A percentile compares a stretch with the other conserved stretches of the same genome.
phyloP scores from a whole-genome alignment of 2,113 vertebrate species.

The Cyanocitta stelleri region DNA sequence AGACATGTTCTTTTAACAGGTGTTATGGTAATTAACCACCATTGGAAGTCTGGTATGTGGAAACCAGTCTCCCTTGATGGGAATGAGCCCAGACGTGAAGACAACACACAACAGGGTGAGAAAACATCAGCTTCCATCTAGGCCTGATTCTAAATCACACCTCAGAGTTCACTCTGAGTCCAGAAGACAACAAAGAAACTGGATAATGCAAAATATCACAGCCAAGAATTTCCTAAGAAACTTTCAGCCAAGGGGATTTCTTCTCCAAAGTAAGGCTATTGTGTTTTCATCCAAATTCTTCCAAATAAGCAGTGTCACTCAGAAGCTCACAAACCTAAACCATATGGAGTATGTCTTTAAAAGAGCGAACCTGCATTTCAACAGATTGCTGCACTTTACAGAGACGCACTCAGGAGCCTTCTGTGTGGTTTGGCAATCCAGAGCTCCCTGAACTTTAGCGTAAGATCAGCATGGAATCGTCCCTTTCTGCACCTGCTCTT shows the following conservation, averaged over 20 bases:
- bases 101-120: neutral
- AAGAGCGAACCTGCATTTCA: neutral
- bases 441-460: neutral
- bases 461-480: fast-evolving
- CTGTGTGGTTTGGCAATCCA: neutral
- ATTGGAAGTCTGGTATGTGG: neutral
- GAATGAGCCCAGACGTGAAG: neutral
- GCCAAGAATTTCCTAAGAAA: neutral
- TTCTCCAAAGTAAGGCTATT: neutral
- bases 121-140: neutral
- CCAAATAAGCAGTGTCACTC: neutral
- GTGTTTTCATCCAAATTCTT: neutral
- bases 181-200: neutral
- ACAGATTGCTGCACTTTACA: neutral
- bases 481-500: neutral
- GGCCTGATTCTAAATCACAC: neutral
- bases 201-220: neutral
- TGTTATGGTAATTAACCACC: neutral
- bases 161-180: neutral
- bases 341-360: fast-evolving
- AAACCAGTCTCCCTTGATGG: neutral
- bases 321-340: neutral
- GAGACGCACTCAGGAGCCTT: neutral
- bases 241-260: neutral
- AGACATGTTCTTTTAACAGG: fast-evolving